Conservation (phyloP, 1,140 invertebrate species). For the Conopomorpha cramerella region DNA sequence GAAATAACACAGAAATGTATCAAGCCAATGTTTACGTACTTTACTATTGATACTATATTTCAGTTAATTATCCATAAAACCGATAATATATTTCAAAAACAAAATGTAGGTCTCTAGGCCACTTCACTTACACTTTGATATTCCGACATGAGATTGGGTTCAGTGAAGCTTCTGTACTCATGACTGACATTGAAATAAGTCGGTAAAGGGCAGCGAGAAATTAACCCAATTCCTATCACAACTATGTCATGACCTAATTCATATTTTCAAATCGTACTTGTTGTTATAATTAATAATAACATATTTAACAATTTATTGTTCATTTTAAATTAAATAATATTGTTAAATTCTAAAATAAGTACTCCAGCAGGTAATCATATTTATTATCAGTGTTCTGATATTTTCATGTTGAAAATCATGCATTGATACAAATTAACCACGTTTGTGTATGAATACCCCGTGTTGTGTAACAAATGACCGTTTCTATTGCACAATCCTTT, state of each 20-base stretch:
- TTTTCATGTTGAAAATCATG: constrained; percentile 18
- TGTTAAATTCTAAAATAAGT: too few species aligned
- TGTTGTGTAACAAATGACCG: constrained; percentile 60
- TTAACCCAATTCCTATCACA: constrained; percentile 47
- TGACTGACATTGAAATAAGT: constrained; percentile 60
- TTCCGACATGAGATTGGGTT: constrained; percentile 49
- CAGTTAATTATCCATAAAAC: too few species aligned
- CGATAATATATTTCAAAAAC: constrained; percentile 40
- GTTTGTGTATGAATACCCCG: constrained; percentile 53
- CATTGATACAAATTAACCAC: constrained; percentile 46
- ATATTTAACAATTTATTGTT: too few species aligned
- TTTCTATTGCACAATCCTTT: constrained; percentile 61
- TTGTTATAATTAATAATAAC: too few species aligned
- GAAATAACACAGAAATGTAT: constrained; percentile 22
- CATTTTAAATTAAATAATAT: too few species aligned
- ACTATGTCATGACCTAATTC: constrained; percentile 42
- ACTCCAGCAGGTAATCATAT: too few species aligned
- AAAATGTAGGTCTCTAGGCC: constrained; percentile 59
- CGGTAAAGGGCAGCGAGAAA: constrained; percentile 54
- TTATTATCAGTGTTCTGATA: too few species aligned
- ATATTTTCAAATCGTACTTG: too few species aligned
- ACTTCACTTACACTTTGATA: constrained; percentile 59
- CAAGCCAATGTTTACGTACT: too few species aligned
- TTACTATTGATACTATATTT: too few species aligned
- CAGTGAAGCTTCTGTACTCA: constrained; percentile 53